Evolutionary conservation across 2,888 invertebrate genomes (phyloP), one percentile per base, ranked within the genome.

Genomic region (Phasia obesa): DNA sequence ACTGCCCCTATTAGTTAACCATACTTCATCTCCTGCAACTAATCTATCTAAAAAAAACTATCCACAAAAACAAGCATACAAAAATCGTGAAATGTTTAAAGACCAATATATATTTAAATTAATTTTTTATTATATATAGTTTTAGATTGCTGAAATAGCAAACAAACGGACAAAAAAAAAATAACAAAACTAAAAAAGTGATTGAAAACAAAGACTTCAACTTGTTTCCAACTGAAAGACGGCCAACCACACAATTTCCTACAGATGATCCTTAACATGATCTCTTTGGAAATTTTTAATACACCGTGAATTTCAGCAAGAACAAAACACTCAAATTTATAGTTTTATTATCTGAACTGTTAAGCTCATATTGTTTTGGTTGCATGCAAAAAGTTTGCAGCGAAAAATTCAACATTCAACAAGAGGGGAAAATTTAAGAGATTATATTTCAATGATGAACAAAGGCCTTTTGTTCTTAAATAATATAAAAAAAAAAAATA

Each of bases 241-340:
- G 31, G 17, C 55, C 47, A 64, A 13, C 55, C 47, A 64, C 4
- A 55, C 25, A 67, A 67, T 75, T 59, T 65, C 49, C 57, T 59
- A 49, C 38, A 65, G 74, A 62, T 81, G 81, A 81, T 81, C 81
- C 81, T 76, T 76, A 76, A 76, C 81, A 71, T 81, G 81, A 81
- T 75, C 81, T 81, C 60, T 59, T 70, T 70, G 70, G 76, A 76
- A 76, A 69, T 75, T 62, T 27, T 55, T 70, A 81, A 81, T 70
- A 51, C 59, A 59, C 62, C 70, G 35, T 64, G 42, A 55, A 74
- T 47, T 31, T 51, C 2, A 25, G 27, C 2, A 27, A 77, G 35
- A 57, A 57, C 38, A 71, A 42, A 51, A 19, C 49, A 47, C 15
- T 25, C n/a, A 53, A 38, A 49, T 19, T 49, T 13, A 57, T 65